These are phyloP conservation scores for Macrophya annulata DNA, from an alignment of 2,888 invertebrate species.

Conservation along the genomic window DNA sequence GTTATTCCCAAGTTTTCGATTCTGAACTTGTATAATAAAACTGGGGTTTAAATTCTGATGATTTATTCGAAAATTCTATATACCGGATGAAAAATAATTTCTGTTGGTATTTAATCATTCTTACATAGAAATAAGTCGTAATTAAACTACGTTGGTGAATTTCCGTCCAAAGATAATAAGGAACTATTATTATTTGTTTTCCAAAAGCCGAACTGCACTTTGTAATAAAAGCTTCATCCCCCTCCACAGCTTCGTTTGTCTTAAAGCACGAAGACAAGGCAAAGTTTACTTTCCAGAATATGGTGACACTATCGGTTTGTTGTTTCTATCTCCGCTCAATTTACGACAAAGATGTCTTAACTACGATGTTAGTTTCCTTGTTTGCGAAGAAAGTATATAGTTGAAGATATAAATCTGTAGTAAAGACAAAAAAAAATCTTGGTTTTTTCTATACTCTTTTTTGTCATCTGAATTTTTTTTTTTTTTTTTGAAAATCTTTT, in stretches of 20 bases:
- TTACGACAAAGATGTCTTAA: background rate
- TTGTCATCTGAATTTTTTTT: too few species aligned
- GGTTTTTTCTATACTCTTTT: too few species aligned
- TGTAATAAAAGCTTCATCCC: conserved; percentile 4
- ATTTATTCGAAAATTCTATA: too few species aligned
- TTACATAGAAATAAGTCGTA: background rate
- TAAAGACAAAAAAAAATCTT: background rate
- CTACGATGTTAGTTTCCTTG: background rate
- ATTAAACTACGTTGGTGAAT: background rate
- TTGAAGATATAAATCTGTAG: background rate
- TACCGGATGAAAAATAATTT: too few species aligned
- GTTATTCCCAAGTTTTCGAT: background rate
- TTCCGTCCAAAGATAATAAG: background rate
- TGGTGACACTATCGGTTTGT: conserved; percentile 14
- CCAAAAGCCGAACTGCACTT: conserved; percentile 37
- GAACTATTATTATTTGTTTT: conserved; percentile 11
- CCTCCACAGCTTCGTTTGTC: background rate
- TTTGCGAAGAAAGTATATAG: background rate
- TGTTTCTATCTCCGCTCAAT: background rate
- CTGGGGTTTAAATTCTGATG: too few species aligned
- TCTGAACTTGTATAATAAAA: too few species aligned
- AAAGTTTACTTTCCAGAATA: background rate
- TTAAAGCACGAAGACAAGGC: background rate
- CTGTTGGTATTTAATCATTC: too few species aligned
- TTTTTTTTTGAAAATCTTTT: too few species aligned